Percentiles rank a stretch among this genome's conserved stretches.
phyloP scores from a whole-genome alignment of 2,797 vertebrate species.

The Todus mexicanus region DNA sequence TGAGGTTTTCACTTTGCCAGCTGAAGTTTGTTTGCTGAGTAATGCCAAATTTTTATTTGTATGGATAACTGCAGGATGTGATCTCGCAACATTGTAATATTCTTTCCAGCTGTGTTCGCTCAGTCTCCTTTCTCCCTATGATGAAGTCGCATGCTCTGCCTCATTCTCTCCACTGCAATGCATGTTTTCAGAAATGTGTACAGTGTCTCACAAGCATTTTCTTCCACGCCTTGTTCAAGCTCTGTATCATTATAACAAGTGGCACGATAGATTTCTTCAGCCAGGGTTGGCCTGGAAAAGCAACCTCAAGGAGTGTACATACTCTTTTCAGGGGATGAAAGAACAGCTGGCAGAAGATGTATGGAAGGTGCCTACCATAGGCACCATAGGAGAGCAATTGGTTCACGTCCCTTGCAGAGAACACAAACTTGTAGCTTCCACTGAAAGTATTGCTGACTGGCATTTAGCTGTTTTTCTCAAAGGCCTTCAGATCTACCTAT shows the following conservation, averaged over 20 bases:
- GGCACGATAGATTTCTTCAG: background rate
- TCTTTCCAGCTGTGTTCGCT: background rate
- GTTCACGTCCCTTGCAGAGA: background rate
- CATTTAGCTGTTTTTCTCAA: background rate
- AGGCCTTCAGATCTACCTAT: background rate
- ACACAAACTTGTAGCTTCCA: background rate
- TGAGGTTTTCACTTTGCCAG: background rate
- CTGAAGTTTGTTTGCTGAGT: background rate
- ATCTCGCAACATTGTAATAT: background rate
- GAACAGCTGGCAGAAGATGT: background rate
- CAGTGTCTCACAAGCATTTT: background rate
- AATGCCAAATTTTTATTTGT: background rate
- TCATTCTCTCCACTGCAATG: background rate
- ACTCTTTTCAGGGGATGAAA: background rate
- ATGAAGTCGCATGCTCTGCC: background rate
- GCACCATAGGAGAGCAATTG: background rate
- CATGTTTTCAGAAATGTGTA: background rate
- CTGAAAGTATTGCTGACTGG: background rate
- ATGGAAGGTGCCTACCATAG: background rate
- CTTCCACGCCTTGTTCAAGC: background rate
- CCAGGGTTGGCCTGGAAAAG: background rate
- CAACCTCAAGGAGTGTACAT: background rate
- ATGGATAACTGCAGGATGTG: background rate
- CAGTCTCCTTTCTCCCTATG: background rate
- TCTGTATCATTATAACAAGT: background rate